Base-by-base conservation (phyloP, 2,888 invertebrate genomes). In the Lomographa bimaculata region DNA sequence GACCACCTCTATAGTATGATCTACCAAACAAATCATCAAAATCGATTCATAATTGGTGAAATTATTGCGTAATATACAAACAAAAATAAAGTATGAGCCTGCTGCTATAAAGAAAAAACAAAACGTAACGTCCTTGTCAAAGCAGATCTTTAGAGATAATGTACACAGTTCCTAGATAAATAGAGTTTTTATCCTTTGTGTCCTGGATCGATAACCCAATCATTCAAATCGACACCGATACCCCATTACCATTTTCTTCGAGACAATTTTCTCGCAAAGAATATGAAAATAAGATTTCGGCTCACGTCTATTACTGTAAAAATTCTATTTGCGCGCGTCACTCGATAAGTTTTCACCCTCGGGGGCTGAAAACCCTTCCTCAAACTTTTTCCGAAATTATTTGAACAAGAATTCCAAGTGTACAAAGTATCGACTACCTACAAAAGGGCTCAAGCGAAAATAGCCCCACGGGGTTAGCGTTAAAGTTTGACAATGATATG, bases 311-410 rank as follows among this genome's bases (percentile, higher is more conserved):
- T 54, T 47, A 54, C 54, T 44, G 49, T 54, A 54, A 51, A 54
- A 51, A 51, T 51, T 54, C 51, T 54, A 54, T 54, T 54, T 54
- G 43, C 51, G 47, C 30, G 46, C 59, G 64, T 59, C 64, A 72
- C 69, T 72, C 67, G 72, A 77, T 76, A 81, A 83, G 69, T 79
- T 82, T 68, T 50, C 71, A 60, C 77, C 80, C 76, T 65, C 43
- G 57, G 75, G 79, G 70, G 65, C 49, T 60, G 50, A 57, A 69
- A 79, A 71, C 76, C 81, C 77, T 78, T 72, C 69, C 66, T 68
- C 68, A 72, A 83, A 79, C 73, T 83, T 79, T 76, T 78, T 78
- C 76, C 77, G 54, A 82, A 81, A 84, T 85, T 84, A 82, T 85
- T 83, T 79, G 78, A 79, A 79, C 79, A 77, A 75, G 74, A 51